Conservation (phyloP, 2,888 invertebrate species). For the Apomyelois bistriatella region DNA sequence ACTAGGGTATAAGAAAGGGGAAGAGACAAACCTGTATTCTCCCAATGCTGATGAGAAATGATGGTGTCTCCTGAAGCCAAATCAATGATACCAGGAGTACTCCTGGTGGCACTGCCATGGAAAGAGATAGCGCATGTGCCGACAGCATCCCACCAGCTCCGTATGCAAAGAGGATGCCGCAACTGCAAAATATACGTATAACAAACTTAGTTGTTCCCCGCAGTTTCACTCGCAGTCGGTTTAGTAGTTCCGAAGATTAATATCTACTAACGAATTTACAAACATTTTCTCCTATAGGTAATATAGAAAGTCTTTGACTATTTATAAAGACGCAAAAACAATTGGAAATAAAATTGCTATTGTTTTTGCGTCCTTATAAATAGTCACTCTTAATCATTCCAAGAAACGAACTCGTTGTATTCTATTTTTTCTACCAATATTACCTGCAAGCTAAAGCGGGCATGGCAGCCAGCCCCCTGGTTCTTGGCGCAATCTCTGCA, state of each 20-base stretch:
- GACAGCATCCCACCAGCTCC: slow-evolving; percentile 63
- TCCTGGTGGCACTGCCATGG: slow-evolving; percentile 59
- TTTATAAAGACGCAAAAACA: too few species aligned
- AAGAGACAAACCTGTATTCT: slow-evolving; percentile 52
- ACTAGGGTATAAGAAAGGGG: too few species aligned
- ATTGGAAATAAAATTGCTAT: too few species aligned
- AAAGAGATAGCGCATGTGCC: slow-evolving; percentile 59
- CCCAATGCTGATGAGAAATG: slow-evolving; percentile 65
- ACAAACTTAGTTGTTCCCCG: neutral
- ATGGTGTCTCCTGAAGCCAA: slow-evolving; percentile 71
- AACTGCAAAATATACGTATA: slow-evolving; percentile 42
- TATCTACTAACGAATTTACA: too few species aligned
- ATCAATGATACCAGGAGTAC: slow-evolving; percentile 57
- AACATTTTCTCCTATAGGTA: too few species aligned
- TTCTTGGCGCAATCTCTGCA: slow-evolving; percentile 67
- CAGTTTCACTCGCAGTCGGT: too few species aligned
- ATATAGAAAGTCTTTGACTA: too few species aligned
- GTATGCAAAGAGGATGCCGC: slow-evolving; percentile 68
- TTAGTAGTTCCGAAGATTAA: too few species aligned
- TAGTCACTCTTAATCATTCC: too few species aligned
- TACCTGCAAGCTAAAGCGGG: slow-evolving; percentile 69
- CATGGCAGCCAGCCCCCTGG: slow-evolving; percentile 63
- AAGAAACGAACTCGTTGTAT: too few species aligned
- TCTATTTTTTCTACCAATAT: too few species aligned
- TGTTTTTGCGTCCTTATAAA: too few species aligned